Evolutionary conservation across 2,113 vertebrate species (phyloP).

Genomic region (Tupaia chinensis): DNA sequence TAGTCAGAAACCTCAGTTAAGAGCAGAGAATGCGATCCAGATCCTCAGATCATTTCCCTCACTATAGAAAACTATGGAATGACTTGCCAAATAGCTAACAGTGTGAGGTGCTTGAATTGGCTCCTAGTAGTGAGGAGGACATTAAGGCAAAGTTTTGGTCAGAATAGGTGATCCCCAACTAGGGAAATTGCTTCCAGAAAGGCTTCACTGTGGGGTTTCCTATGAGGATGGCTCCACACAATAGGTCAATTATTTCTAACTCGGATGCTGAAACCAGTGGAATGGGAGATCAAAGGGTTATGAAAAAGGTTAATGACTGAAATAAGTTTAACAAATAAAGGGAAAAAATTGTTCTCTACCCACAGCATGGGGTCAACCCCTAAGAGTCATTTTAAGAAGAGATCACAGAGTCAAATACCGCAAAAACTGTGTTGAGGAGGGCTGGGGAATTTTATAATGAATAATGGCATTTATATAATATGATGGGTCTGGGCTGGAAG

Average conservation of each 20-base stretch:
- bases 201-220: conserved; percentile 15
- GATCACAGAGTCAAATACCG: conserved; percentile 70
- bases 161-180: not conserved
- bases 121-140: not conserved
- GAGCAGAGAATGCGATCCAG: not conserved
- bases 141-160: conserved; percentile 30
- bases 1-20: not conserved
- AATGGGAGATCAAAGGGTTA: conserved; percentile 64
- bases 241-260: conserved; percentile 72
- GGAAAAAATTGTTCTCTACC: conserved; percentile 35
- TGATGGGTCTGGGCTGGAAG: conserved; percentile 58
- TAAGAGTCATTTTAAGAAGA: conserved; percentile 71
- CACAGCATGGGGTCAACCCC: conserved; percentile 65
- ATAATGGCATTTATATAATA: conserved; percentile 67
- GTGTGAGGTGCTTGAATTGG: not conserved
- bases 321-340: conserved; percentile 78
- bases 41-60: not conserved
- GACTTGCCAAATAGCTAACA: not conserved
- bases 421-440: conserved; percentile 23
- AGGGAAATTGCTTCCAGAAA: conserved; percentile 38
- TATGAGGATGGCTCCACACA: conserved; percentile 58
- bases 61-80: not conserved
- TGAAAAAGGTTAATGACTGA: conserved; percentile 73
- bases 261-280: conserved; percentile 39
- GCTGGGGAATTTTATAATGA: conserved; percentile 54